Conservation (phyloP, 53 echinoderm and acorn worm genomes). For the Luidia sarsii region DNA sequence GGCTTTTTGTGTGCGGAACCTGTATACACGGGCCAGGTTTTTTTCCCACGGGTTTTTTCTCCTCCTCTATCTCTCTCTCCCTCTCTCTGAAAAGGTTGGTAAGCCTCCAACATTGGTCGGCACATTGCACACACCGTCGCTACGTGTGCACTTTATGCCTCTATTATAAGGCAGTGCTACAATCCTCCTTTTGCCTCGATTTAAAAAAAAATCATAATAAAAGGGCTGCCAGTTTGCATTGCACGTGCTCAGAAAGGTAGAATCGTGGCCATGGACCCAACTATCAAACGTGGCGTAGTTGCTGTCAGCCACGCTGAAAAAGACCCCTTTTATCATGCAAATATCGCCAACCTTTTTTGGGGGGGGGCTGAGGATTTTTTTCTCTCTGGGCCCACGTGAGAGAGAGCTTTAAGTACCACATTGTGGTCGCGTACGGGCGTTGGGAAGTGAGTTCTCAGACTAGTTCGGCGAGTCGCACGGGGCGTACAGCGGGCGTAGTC, state of each 20-base stretch:
- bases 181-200: not conserved
- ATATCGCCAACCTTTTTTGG: slow-evolving; percentile 35
- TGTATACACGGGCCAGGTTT: not conserved
- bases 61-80: too few species aligned
- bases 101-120: slow-evolving; percentile 20
- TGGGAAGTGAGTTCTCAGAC: too few species aligned
- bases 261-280: not conserved
- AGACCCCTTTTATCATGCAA: slow-evolving; percentile 46
- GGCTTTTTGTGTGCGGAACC: slow-evolving; percentile 15
- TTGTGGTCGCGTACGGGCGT: not conserved
- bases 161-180: not conserved
- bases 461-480: too few species aligned
- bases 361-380: slow-evolving; percentile 22
- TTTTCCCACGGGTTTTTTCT: slow-evolving; percentile 63
- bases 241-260: slow-evolving; percentile 28
- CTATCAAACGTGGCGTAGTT: not conserved
- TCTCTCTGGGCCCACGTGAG: slow-evolving; percentile 24
- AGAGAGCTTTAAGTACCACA: not conserved
- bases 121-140: not conserved
- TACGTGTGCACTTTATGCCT: not conserved
- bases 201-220: not conserved
- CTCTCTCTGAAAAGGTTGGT: slow-evolving; percentile 15
- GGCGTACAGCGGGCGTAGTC: too few species aligned
- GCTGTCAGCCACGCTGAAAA: not conserved
- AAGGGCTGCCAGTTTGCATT: slow-evolving; percentile 3